Base-by-base conservation (phyloP, 2,888 invertebrate species). In the Dolomedes plantarius region DNA sequence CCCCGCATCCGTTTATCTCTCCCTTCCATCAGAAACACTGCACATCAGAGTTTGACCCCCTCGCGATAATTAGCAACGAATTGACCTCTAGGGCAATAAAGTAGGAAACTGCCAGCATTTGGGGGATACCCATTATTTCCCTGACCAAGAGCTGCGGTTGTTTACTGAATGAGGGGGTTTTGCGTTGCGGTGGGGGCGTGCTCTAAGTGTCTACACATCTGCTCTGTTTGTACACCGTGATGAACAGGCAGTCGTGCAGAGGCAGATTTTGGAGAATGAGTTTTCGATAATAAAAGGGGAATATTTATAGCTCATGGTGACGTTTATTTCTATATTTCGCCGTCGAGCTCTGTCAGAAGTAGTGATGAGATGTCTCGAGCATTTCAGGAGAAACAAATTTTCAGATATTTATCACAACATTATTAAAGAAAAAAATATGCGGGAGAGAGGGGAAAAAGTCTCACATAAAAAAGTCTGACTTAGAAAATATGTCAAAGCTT, bases 21-120 rank as follows among this genome's bases (percentile, higher is more conserved):
- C 13, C 36, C 5, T 46, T 16, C 2, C 41, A 16, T 2, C 41
- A 46, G 41, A 46, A 46, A 9, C 41, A 16, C 13, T 6, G 16
- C 16, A 16, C 16, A 46, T 46, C 41, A 9, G 16, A 16, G 13
- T 46, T 46, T 46, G 41, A 46, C 11, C 41, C 41, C 41, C n/a
- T 16, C n/a, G 41, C 6, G 16, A 46, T 46, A 46, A 46, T 46
- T 46, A 46, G 9, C 41, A 46, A 46, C 13, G 41, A 46, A 46
- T 46, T 46, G 41, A 46, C 41, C 41, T 46, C 41, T 41, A 46
- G 41, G 41, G 41, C 16, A 46, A 46, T 46, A 46, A 46, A 46
- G 13, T 16, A 9, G 16, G 41, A 16, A 46, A 46, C 41, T 46
- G 41, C 16, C 16, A 9, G 16, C 41, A 16, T 46, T 46, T 46